phyloP scores from a whole-genome alignment of 1,140 invertebrate species.

The Caenorhabditis briggsae region DNA sequence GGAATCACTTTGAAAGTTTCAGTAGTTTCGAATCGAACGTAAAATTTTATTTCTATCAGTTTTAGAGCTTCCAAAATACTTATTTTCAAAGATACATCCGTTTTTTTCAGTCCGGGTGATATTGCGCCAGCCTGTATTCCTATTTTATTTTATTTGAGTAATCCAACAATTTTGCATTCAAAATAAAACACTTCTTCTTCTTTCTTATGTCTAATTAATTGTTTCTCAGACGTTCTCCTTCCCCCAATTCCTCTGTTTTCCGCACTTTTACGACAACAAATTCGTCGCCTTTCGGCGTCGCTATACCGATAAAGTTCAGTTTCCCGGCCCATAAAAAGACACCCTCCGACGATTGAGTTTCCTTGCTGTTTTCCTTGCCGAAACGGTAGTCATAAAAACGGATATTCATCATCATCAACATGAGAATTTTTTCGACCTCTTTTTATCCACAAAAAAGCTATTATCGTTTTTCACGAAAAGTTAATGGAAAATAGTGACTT shows the following conservation, averaged over 20 bases:
- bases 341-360: not conserved
- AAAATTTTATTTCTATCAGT: too few relatives aligned
- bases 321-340: slow-evolving; percentile 25
- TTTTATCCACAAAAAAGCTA: not conserved
- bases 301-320: not conserved
- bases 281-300: slow-evolving; percentile 5
- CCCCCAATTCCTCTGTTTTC: not conserved
- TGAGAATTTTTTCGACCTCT: slow-evolving; percentile 8
- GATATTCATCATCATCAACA: slow-evolving; percentile 29
- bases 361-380: slow-evolving; percentile 1
- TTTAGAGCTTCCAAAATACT: too few relatives aligned
- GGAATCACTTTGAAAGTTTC: too few relatives aligned
- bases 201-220: not conserved
- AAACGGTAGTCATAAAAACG: slow-evolving; percentile 40
- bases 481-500: slow-evolving; percentile 44
- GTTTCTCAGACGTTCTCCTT: not conserved
- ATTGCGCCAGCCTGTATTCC: too few relatives aligned
- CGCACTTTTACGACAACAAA: slow-evolving; percentile 38
- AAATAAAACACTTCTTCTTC: too few relatives aligned
- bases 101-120: too few relatives aligned
- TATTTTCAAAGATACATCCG: too few relatives aligned
- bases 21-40: too few relatives aligned
- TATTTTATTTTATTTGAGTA: too few relatives aligned
- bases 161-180: too few relatives aligned
- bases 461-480: slow-evolving; percentile 12